Conservation (phyloP, 2,113 vertebrate genomes). For the Leptosomus discolor region DNA sequence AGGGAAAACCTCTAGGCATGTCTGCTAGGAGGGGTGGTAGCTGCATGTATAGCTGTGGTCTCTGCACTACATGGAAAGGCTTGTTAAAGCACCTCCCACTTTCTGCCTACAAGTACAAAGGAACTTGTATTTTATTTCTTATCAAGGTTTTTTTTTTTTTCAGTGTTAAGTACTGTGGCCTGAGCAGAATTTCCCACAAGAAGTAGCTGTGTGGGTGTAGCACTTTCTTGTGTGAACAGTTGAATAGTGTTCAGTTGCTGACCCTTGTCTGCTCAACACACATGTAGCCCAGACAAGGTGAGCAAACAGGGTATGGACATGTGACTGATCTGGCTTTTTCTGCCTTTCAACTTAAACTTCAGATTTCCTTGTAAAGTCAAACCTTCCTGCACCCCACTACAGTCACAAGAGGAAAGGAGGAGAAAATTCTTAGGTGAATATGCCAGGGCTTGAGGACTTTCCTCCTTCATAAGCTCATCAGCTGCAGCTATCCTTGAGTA, state of each 20-base stretch:
- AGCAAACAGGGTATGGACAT: not conserved
- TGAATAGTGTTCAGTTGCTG: not conserved
- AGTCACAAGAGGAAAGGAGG: not conserved
- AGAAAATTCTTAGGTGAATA: not conserved
- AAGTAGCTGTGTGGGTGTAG: not conserved
- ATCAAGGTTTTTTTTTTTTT: not conserved
- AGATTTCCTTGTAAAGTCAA: not conserved
- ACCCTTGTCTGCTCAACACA: not conserved
- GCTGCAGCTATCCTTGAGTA: not conserved
- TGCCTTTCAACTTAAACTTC: not conserved
- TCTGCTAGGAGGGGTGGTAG: not conserved
- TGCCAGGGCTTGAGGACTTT: not conserved
- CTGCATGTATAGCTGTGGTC: not conserved
- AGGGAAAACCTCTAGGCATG: not conserved
- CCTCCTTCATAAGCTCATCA: not conserved
- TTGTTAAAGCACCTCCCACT: not conserved
- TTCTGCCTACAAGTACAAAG: not conserved
- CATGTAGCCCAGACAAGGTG: not conserved
- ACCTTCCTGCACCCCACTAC: not conserved
- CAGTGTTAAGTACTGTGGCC: not conserved
- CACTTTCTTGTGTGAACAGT: not conserved
- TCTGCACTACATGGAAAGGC: not conserved
- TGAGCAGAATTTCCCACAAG: not conserved
- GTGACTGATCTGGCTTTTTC: not conserved
- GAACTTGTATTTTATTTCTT: not conserved